Evolutionary conservation across 2,113 vertebrate genomes (phyloP).

Genomic region (Cephalopholis sonnerati): DNA sequence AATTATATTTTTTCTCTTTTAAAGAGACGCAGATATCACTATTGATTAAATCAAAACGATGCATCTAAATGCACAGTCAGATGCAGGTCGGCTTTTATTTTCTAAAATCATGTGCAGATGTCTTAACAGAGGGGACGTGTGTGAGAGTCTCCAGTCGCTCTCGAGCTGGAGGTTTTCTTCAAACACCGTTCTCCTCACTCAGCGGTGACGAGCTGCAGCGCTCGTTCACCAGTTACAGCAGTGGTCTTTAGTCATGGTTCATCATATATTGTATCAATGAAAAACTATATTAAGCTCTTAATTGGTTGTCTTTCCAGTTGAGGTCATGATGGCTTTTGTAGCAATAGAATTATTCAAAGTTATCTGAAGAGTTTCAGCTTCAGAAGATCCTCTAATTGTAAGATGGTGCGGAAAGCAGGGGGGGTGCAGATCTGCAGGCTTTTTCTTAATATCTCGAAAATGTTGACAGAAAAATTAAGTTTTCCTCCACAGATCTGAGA

Average conservation of each 20-base stretch:
- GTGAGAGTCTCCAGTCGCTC: constrained; percentile 31
- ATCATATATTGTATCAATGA: constrained; percentile 11
- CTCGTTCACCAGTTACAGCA: constrained; percentile 24
- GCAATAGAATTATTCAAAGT: constrained; percentile 50
- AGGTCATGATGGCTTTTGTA: constrained; percentile 57
- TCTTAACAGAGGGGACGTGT: constrained; percentile 60
- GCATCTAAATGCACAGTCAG: constrained; percentile 62
- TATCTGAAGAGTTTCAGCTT: constrained; percentile 39
- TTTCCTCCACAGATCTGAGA: constrained; percentile 22
- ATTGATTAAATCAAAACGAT: constrained; percentile 66
- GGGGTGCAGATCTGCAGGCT: constrained; percentile 5
- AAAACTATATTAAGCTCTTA: constrained; percentile 26
- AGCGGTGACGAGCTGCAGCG: constrained; percentile 1
- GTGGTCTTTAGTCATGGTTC: constrained; percentile 44
- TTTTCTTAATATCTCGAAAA: constrained; percentile 21
- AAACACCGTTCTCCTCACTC: constrained; percentile 15
- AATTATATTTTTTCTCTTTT: constrained; percentile 48
- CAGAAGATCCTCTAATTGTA: constrained; percentile 65
- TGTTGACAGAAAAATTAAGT: neutral
- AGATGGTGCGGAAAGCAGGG: constrained; percentile 20
- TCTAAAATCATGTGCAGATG: constrained; percentile 60
- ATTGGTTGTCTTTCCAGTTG: constrained; percentile 47
- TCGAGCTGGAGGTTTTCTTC: constrained; percentile 22
- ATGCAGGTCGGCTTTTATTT: constrained; percentile 57
- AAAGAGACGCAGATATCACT: constrained; percentile 67